Percentiles rank a stretch among this genome's conserved stretches.
phyloP scores from a whole-genome alignment of 2,888 invertebrate genomes.

The Agriopis marginaria region DNA sequence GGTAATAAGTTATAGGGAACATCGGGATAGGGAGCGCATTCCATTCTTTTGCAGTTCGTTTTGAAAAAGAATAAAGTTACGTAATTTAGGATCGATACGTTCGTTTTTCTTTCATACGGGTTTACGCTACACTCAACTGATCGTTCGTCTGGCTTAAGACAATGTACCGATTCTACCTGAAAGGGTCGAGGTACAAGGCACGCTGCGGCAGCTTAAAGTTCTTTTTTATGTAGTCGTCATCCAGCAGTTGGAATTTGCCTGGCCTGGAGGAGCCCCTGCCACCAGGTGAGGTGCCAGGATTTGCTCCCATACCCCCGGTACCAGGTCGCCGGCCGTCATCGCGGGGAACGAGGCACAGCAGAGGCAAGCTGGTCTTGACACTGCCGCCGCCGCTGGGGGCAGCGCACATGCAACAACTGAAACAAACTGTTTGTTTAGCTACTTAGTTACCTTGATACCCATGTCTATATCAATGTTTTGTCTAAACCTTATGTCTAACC shows the following conservation, averaged over 20 bases:
- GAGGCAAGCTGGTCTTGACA: conserved; percentile 60
- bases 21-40: too few species aligned
- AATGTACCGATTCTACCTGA: conserved; percentile 52
- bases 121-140: too few species aligned
- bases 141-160: neutral
- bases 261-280: conserved; percentile 39
- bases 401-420: conserved; percentile 70
- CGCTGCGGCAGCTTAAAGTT: conserved; percentile 73
- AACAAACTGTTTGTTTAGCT: neutral
- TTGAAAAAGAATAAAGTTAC: too few species aligned
- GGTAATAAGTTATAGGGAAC: too few species aligned
- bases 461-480: too few species aligned
- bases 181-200: conserved; percentile 73
- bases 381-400: conserved; percentile 41
- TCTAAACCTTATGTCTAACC: too few species aligned
- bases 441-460: neutral
- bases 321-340: conserved; percentile 47
- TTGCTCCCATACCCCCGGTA: conserved; percentile 31
- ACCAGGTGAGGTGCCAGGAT: conserved; percentile 43
- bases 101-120: too few species aligned
- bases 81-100: too few species aligned
- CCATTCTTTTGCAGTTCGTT: too few species aligned
- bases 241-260: conserved; percentile 64
- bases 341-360: conserved; percentile 76
- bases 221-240: conserved; percentile 72